Evolutionary conservation across 2,113 vertebrate species (phyloP).

Genomic region (Cryptomyrus ogoouensis): DNA sequence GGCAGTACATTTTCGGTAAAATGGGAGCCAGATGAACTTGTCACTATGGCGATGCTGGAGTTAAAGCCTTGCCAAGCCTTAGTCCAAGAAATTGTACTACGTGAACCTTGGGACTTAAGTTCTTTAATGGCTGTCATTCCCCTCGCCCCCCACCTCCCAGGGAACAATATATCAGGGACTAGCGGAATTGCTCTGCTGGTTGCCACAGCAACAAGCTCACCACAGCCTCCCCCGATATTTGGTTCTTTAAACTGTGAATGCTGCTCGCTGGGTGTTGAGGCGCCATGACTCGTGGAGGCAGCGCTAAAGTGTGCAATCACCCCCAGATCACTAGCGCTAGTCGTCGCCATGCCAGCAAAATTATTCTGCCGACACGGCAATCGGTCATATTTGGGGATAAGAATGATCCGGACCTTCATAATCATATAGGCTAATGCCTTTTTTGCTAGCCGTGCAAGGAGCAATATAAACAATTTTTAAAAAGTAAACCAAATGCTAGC

Average conservation of each 20-base stretch:
- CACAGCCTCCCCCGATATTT: conserved; percentile 38
- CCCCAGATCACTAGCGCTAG: neutral
- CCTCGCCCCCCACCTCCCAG: conserved; percentile 37
- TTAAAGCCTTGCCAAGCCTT: neutral
- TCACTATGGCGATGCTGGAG: neutral
- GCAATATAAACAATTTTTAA: neutral
- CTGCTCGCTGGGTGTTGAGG: neutral
- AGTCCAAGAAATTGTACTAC: conserved; percentile 12
- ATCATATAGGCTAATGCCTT: neutral
- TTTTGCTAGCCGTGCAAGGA: neutral
- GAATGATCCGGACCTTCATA: neutral
- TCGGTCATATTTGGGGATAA: neutral
- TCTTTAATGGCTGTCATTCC: conserved; percentile 21
- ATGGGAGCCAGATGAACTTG: neutral
- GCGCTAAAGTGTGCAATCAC: conserved; percentile 1
- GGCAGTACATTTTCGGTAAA: conserved; percentile 11
- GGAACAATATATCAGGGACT: conserved; percentile 54
- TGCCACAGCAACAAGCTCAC: conserved; percentile 58
- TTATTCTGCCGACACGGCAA: neutral
- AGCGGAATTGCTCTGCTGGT: conserved; percentile 47
- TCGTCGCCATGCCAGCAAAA: neutral
- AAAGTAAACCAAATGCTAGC: neutral
- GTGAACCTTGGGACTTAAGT: conserved; percentile 14
- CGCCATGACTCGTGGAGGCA: neutral
- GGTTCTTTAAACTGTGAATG: conserved; percentile 13